phyloP scores from a whole-genome alignment of 2,113 vertebrate species.

The Chaetura pelagica region DNA sequence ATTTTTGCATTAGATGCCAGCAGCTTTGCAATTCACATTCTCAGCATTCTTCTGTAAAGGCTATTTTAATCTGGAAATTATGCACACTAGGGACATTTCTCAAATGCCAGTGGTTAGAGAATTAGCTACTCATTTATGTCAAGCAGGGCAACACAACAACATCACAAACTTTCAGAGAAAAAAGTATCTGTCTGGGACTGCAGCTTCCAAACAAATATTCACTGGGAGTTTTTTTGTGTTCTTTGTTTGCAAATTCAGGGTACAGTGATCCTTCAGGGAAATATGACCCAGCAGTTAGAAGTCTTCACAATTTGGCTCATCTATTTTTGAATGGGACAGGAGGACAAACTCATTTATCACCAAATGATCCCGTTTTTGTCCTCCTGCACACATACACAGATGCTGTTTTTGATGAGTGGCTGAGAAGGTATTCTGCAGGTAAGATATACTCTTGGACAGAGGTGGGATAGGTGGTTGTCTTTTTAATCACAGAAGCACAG shows the following conservation, averaged over 20 bases:
- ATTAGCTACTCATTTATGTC: background rate
- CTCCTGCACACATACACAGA: constrained; percentile 96
- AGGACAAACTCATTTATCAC: constrained; percentile 95
- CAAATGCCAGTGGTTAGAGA: background rate
- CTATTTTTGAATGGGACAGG: constrained; percentile 97
- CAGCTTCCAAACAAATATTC: background rate
- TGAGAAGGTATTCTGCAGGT: constrained; percentile 90
- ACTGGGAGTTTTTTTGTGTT: background rate
- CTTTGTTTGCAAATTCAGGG: constrained; percentile 75
- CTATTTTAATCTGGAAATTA: background rate
- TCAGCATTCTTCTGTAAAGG: background rate
- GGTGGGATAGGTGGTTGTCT: background rate
- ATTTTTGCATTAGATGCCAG: background rate
- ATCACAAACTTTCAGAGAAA: background rate
- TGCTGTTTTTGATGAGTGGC: constrained; percentile 96
- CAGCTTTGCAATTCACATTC: background rate
- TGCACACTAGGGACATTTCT: background rate
- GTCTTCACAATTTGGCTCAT: constrained; percentile 96
- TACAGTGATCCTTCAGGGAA: constrained; percentile 92
- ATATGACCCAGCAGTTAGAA: constrained; percentile 91
- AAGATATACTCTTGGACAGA: background rate
- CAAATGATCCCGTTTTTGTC: constrained; percentile 96
- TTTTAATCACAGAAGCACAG: background rate
- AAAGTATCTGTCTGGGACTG: background rate
- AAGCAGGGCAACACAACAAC: background rate